A percentile compares a stretch with the other conserved stretches of the same genome.
Evolutionary conservation across 2,797 vertebrate species (phyloP).

Genomic region (Propithecus deckenii): DNA sequence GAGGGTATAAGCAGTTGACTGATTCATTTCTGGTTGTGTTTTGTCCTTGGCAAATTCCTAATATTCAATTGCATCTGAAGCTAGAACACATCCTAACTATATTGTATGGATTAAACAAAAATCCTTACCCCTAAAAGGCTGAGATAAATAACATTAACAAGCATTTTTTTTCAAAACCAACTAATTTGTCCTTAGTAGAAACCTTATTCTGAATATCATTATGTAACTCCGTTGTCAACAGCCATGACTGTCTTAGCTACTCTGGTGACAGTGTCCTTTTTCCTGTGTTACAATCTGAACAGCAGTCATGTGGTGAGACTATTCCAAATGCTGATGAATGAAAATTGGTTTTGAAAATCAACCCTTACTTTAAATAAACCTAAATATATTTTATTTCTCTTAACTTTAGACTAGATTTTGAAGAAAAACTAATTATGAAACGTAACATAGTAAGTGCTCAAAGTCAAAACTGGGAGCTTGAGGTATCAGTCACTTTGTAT

Average conservation of each 20-base stretch:
- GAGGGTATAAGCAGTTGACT: background rate
- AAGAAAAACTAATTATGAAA: background rate
- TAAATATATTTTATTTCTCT: background rate
- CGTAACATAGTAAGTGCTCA: background rate
- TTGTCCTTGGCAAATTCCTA: background rate
- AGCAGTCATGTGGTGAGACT: conserved; percentile 18
- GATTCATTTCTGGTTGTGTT: background rate
- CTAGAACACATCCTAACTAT: background rate
- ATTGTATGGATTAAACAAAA: background rate
- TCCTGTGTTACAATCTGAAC: background rate
- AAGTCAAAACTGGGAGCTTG: background rate
- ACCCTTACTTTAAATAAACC: conserved; percentile 48
- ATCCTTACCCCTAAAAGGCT: background rate
- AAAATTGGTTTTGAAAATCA: conserved; percentile 35
- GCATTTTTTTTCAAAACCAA: conserved; percentile 65
- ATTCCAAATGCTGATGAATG: conserved; percentile 55
- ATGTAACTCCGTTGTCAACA: conserved; percentile 55
- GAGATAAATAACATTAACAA: conserved; percentile 45
- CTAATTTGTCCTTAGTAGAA: conserved; percentile 56
- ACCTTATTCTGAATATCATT: conserved; percentile 71
- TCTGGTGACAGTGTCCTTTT: conserved; percentile 36
- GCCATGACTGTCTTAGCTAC: conserved; percentile 68
- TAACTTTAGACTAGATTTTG: background rate
- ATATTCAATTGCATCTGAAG: background rate
- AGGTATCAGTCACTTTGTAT: background rate